phyloP scores from a whole-genome alignment of 1,140 invertebrate species.

The Drosophila murphyi region DNA sequence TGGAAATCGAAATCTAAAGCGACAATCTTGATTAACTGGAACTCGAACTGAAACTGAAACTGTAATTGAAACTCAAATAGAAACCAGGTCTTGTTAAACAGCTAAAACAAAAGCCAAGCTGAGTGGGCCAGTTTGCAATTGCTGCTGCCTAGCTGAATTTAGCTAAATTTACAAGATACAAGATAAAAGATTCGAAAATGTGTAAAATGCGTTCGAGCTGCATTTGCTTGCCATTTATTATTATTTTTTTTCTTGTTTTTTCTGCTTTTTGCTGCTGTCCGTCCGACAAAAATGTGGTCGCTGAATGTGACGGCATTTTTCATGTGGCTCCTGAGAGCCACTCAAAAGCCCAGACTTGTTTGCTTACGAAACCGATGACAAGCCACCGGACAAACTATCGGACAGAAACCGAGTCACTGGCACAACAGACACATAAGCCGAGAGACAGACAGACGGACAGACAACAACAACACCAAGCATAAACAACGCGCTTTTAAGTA shows the following conservation, averaged over 20 bases:
- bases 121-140: constrained; percentile 44
- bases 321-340: constrained; percentile 18
- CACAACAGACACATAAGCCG: constrained; percentile 28
- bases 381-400: constrained; percentile 3
- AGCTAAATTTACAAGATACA: constrained; percentile 39
- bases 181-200: constrained; percentile 43
- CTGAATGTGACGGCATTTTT: constrained; percentile 41
- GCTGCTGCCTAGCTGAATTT: constrained; percentile 25
- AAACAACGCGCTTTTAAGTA: constrained; percentile 18
- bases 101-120: constrained; percentile 28
- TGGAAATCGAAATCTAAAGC: constrained; percentile 68
- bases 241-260: constrained; percentile 7
- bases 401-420: constrained; percentile 41
- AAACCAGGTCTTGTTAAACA: constrained; percentile 13
- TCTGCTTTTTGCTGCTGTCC: constrained; percentile 21
- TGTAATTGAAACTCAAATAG: constrained; percentile 22
- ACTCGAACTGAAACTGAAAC: constrained; percentile 49
- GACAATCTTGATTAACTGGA: constrained; percentile 61
- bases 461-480: constrained; percentile 4
- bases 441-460: constrained; percentile 2
- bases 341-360: constrained; percentile 35
- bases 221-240: constrained; percentile 46
- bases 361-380: constrained; percentile 44
- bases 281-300: constrained; percentile 42
- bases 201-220: constrained; percentile 66